Evolutionary conservation across 2,797 vertebrate genomes (phyloP).

Genomic region (Fratercula arctica): DNA sequence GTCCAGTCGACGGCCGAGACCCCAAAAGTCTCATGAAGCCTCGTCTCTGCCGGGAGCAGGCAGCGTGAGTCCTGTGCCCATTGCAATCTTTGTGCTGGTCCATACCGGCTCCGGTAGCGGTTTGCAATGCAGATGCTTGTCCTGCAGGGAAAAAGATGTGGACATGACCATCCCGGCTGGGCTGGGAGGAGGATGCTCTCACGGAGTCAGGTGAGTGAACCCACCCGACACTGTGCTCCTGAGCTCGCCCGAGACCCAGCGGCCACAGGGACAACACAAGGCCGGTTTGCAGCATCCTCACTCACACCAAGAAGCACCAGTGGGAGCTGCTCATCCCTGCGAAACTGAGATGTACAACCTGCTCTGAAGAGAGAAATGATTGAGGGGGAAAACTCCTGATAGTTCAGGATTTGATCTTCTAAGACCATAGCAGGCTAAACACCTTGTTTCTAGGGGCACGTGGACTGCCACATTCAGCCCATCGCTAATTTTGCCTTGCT

Average conservation of each 20-base stretch:
- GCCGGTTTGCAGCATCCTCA: not conserved
- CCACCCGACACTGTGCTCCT: not conserved
- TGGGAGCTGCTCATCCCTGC: not conserved
- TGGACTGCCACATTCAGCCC: not conserved
- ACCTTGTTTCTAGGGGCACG: accelerated
- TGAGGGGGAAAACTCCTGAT: not conserved
- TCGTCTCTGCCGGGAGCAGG: accelerated
- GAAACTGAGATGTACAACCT: not conserved
- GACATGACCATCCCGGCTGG: not conserved
- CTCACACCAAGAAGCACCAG: not conserved
- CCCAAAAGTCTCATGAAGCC: not conserved
- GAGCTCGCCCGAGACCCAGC: not conserved
- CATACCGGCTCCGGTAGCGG: not conserved
- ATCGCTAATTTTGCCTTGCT: not conserved
- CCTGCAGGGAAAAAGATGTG: not conserved
- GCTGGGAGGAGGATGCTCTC: not conserved
- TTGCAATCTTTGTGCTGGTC: too few species aligned
- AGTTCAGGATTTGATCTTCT: not conserved
- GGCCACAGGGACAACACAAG: not conserved
- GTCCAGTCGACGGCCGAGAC: accelerated
- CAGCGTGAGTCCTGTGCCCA: not conserved
- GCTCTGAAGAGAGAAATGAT: not conserved
- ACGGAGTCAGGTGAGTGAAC: not conserved
- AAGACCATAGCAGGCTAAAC: not conserved
- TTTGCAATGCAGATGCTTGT: not conserved